Evolutionary conservation across 2,797 vertebrate genomes (phyloP).

Genomic region (Melanogrammus aeglefinus): DNA sequence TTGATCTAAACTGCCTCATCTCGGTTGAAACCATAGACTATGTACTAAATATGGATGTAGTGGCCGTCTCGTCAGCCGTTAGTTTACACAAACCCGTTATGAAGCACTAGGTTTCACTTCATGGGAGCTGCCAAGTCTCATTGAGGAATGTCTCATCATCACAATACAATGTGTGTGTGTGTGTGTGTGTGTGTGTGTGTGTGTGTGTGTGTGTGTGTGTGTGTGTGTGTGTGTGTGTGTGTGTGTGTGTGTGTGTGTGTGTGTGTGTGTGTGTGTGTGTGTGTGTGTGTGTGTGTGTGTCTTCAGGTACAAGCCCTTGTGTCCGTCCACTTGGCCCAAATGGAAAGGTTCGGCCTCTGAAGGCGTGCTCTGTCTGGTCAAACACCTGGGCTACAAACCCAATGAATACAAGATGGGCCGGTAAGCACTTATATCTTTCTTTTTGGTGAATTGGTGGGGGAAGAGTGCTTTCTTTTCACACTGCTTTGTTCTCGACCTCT

Average conservation of each 20-base stretch:
- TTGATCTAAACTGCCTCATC: not conserved
- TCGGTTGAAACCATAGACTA: not conserved
- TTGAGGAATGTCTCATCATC: no score
- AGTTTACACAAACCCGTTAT: not conserved
- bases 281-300: not conserved
- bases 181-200: not conserved
- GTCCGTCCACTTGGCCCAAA: conserved; percentile 94
- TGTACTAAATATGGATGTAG: not conserved
- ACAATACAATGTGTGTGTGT: not conserved
- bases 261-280: not conserved
- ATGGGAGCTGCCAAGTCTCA: no score
- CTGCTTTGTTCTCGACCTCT: conserved; percentile 5
- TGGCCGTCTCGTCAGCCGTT: not conserved
- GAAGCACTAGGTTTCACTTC: not conserved
- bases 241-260: not conserved
- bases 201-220: not conserved
- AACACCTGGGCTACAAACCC: conserved; percentile 84
- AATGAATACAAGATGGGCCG: conserved; percentile 94
- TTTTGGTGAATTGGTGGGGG: not conserved
- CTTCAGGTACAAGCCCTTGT: conserved; percentile 88
- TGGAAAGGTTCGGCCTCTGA: conserved; percentile 86
- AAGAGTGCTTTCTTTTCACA: not conserved
- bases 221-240: not conserved
- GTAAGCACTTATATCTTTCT: conserved; percentile 57
- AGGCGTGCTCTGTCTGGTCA: conserved; percentile 84